Base-by-base conservation (phyloP, 2,797 vertebrate genomes). In the Phoeniculus purpureus region DNA sequence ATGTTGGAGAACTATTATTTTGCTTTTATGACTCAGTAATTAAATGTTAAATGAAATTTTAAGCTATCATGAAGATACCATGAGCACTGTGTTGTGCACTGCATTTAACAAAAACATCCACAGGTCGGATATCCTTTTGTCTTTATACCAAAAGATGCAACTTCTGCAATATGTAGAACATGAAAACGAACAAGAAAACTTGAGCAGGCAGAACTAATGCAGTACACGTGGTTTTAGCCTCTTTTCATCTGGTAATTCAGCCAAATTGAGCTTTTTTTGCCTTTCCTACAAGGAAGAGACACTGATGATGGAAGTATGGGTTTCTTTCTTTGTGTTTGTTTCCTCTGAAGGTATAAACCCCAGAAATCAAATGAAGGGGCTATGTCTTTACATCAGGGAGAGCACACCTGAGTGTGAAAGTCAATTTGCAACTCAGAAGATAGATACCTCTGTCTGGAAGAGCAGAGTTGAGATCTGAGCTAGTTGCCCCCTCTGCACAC, bases 31-130 rank as follows among this genome's bases (percentile, higher is more conserved):
- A 62, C 54, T 29, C 29, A 37, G 23, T 52, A 90, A 70, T 55
- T 71, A 76, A 87, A 68, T 72, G 76, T 61, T 72, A 85, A 81
- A 72, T 78, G 84, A 86, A 90, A 6, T 48, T 77, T 80, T 58
- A 73, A 11, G 6, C n/a, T 80, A 60, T 45, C 56, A 62, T 75
- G 89, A 83, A 62, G 18, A 4, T 29, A 73, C 6, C 15, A 92
- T 43, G 45, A 92, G 37, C 23, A 62, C 9, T 50, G 26, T 59
- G 61, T n/a, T 59, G 10, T 77, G 37, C 7, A 8, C 29, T 54
- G 22, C 15, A 31, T 80, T 80, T 88, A 94, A 64, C 27, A 84
- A 60, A 70, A 87, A 75, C 32, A 84, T 75, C 37, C 82, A 37
- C 59, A 93, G 20, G 51, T 91, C 84, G 40, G 7, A 8, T 90